phyloP scores from a whole-genome alignment of 2,888 invertebrate species.

The Drosophila antonietae region DNA sequence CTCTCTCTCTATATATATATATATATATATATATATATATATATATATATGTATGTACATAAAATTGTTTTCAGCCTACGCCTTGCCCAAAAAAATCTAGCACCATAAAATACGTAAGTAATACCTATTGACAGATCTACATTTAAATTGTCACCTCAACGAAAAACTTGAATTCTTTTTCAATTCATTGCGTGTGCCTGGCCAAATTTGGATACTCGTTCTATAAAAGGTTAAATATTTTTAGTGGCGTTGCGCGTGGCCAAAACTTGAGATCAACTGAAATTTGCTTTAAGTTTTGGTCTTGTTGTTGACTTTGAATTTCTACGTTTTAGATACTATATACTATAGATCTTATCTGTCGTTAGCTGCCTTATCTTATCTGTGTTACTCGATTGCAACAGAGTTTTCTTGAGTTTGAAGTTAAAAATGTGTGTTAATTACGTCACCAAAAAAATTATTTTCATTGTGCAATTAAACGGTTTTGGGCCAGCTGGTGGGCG shows the following conservation, averaged over 20 bases:
- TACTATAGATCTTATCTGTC: slow-evolving; percentile 45
- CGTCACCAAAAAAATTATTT: slow-evolving; percentile 50
- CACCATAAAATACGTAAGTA: slow-evolving; percentile 43
- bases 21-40: background rate
- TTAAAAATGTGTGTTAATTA: slow-evolving; percentile 42
- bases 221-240: slow-evolving; percentile 61
- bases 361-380: slow-evolving; percentile 47
- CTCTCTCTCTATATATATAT: background rate
- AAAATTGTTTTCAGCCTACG: slow-evolving; percentile 28
- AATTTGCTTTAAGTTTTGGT: slow-evolving; percentile 68
- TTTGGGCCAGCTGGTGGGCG: slow-evolving; percentile 23
- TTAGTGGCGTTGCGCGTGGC: slow-evolving; percentile 61
- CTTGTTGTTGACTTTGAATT: slow-evolving; percentile 60
- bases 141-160: slow-evolving; percentile 66
- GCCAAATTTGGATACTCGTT: slow-evolving; percentile 48
- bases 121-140: slow-evolving; percentile 67
- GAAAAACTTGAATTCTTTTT: slow-evolving; percentile 56
- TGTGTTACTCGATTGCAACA: slow-evolving; percentile 21
- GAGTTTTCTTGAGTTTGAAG: slow-evolving; percentile 27
- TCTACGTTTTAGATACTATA: slow-evolving; percentile 28
- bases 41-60: background rate
- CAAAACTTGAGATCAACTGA: slow-evolving; percentile 43
- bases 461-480: slow-evolving; percentile 34
- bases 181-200: slow-evolving; percentile 49
- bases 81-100: slow-evolving; percentile 20